Base-by-base conservation (phyloP, 2,888 invertebrate genomes). In the Ischnus inquisitorius region DNA sequence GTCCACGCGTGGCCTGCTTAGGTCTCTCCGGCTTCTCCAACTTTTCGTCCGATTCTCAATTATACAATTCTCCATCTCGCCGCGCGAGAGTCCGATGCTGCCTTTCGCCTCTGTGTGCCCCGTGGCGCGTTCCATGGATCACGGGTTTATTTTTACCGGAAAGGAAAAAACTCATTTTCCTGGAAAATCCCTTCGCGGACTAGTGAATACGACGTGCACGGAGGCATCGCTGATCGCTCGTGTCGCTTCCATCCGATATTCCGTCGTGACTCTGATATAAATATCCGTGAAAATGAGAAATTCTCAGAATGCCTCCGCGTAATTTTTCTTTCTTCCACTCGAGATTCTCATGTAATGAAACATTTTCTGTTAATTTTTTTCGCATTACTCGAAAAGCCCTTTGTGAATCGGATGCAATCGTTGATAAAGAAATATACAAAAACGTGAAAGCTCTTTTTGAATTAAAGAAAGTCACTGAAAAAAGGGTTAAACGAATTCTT, bases 141-240 rank as follows among this genome's bases (percentile, higher is more conserved):
- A 43, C 14, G n/a, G 28, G 65, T 54, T 83, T 83, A 83, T 83
- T 83, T 83, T 83, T 83, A 79, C 69, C 79, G 76, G 64, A 60
- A 57, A 62, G 62, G 54, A 46, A 48, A 83, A 83, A 75, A 57
- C 57, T 76, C 69, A 76, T 79, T 79, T 79, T 76, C 75, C 83
- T 39, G 79, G 79, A 79, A 79, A 83, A 83, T 79, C 57, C 39
- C 48, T 41, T 79, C 19, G 65, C 75, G 71, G 28, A 71, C 75
- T 43, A 71, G 65, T 76, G 79, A 79, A 65, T 69, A 64, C 22
- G 75, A 83, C 28, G 28, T 19, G 8, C 43, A 16, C 22, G 39
- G 48, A 48, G 67, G 39, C 22, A 12, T 16, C n/a, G 34, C 4
- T 34, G n/a, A 4, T 60, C n/a, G 54, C 19, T 22, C 54, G 16